Evolutionary conservation across 2,888 invertebrate species (phyloP), one percentile per base, ranked within the genome.

Genomic region (Drosophila leonis): DNA sequence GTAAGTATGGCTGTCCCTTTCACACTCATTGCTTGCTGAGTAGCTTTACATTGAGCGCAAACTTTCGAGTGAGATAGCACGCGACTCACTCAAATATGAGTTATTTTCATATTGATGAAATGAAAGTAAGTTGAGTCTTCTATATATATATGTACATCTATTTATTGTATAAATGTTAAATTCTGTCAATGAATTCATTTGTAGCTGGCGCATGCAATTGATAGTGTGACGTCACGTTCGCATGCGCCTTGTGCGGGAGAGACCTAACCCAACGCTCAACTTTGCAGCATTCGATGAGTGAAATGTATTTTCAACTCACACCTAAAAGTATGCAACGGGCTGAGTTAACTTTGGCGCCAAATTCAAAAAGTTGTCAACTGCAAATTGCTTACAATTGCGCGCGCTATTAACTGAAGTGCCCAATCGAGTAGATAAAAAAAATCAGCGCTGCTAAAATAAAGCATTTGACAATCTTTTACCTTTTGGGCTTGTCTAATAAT

Each of bases 401-500:
- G 18, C 20, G 18, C 9, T 12, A 44, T 51, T 52, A 44, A 35
- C 13, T 24, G 20, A 20, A 48, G 49, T 33, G n/a, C 12, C 24
- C 57, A 18, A n/a, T n/a, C 6, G 27, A 18, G 3, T 15, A 49
- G 59, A 35, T 60, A 37, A 37, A 49, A 41, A 15, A 44, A 67
- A 67, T 74, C 74, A 61, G 49, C 12, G 31, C 61, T 42, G 41
- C 72, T 24, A 54, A 74, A 74, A 67, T 59, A 48, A 54, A 31
- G 57, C 57, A 55, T 51, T 44, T 18, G 57, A 37, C 37, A 44
- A 42, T 55, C 41, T 39, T 33, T 13, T 33, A 20, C n/a, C 24
- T 37, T 52, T 51, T 29, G 72, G 72, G 75, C 74, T 73, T 74
- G 73, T 67, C 75, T 63, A 68, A 75, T 75, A 64, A 75, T 63